These are phyloP conservation scores for Apodemus speciosus DNA, from an alignment of 2,113 vertebrate species.

Conservation along the genomic window DNA sequence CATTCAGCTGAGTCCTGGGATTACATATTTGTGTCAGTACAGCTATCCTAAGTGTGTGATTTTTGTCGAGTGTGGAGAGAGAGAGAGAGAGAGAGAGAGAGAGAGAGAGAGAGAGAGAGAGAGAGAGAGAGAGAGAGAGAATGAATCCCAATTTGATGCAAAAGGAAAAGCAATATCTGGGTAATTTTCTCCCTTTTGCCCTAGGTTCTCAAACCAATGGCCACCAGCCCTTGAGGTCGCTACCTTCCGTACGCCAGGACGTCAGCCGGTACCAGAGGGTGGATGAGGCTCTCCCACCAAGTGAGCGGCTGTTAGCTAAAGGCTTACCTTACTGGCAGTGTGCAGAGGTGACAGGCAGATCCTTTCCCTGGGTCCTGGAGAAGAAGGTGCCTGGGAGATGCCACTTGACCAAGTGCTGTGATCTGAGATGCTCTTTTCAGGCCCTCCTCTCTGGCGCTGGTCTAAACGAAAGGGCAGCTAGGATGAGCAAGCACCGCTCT, in stretches of 20 bases:
- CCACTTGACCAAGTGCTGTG: background rate
- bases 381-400: background rate
- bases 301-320: slow-evolving; percentile 86
- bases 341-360: background rate
- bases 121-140: background rate
- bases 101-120: background rate
- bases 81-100: too few relatives aligned
- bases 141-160: background rate
- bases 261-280: slow-evolving; percentile 97
- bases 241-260: slow-evolving; percentile 96
- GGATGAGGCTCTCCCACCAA: slow-evolving; percentile 98
- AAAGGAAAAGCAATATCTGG: background rate
- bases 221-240: slow-evolving; percentile 91
- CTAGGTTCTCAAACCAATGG: slow-evolving; percentile 91
- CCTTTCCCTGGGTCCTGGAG: background rate
- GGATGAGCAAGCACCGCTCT: background rate
- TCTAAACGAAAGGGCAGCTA: background rate
- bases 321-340: background rate
- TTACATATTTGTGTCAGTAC: background rate
- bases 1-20: background rate
- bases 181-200: slow-evolving; percentile 64
- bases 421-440: too few relatives aligned
- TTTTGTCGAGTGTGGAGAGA: background rate
- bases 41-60: background rate
- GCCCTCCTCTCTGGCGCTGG: background rate